Percentiles rank a stretch among this genome's conserved stretches.
Evolutionary conservation across 2,797 vertebrate species (phyloP).

Genomic region (Lutjanus argentimaculatus): DNA sequence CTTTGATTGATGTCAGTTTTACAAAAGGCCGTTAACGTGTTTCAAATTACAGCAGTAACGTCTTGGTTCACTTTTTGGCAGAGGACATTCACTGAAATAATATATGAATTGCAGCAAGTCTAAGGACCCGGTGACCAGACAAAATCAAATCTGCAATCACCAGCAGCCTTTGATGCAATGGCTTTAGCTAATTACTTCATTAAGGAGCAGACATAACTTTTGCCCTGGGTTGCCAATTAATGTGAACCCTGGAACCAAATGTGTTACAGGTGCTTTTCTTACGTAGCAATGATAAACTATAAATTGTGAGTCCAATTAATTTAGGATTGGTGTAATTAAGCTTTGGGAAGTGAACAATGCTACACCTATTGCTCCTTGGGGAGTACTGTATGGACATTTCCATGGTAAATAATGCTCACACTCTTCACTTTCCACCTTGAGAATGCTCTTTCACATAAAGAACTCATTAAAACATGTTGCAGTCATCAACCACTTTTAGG

Average conservation of each 20-base stretch:
- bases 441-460: constrained; percentile 45
- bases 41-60: constrained; percentile 51
- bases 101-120: constrained; percentile 43
- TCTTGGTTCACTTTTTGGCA: constrained; percentile 56
- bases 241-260: constrained; percentile 66
- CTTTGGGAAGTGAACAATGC: constrained; percentile 44
- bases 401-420: constrained; percentile 61
- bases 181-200: constrained; percentile 83
- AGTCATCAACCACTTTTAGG: constrained; percentile 53
- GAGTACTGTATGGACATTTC: constrained; percentile 54
- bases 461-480: constrained; percentile 60
- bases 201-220: constrained; percentile 77
- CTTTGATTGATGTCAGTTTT: constrained; percentile 34
- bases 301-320: constrained; percentile 78
- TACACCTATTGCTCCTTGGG: constrained; percentile 57
- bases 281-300: constrained; percentile 72
- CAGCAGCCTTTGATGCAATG: constrained; percentile 61
- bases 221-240: constrained; percentile 74
- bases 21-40: constrained; percentile 39
- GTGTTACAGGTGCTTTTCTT: constrained; percentile 75
- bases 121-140: constrained; percentile 60
- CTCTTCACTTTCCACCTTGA: constrained; percentile 56
- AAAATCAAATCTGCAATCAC: constrained; percentile 75
- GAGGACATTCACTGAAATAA: constrained; percentile 51
- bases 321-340: constrained; percentile 78